phyloP scores from a whole-genome alignment of 2,113 vertebrate species.

The Sinocyclocheilus grahami region DNA sequence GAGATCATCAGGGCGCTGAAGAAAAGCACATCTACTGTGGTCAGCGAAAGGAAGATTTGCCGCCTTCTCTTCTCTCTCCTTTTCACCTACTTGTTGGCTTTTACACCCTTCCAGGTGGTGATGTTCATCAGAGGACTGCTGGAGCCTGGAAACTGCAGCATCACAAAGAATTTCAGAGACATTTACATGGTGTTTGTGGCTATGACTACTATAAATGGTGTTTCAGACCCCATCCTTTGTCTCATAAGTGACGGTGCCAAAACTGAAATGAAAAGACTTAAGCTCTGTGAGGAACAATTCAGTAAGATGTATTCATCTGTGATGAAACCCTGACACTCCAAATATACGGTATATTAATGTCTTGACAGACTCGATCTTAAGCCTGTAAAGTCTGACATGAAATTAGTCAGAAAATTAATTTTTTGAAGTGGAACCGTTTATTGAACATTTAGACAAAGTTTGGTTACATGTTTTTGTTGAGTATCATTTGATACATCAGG shows the following conservation, averaged over 20 bases:
- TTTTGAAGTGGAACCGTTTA: too few relatives aligned
- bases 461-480: too few relatives aligned
- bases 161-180: slow-evolving; percentile 74
- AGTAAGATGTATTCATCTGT: background rate
- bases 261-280: slow-evolving; percentile 46
- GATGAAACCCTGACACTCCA: background rate
- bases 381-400: too few relatives aligned
- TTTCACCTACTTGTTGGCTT: slow-evolving; percentile 83
- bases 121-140: slow-evolving; percentile 80
- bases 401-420: too few relatives aligned
- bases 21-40: slow-evolving; percentile 77
- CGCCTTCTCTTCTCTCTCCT: slow-evolving; percentile 79
- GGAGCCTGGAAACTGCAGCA: slow-evolving; percentile 68
- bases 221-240: slow-evolving; percentile 83
- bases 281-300: background rate
- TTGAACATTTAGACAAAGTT: background rate
- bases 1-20: slow-evolving; percentile 78
- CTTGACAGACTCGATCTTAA: background rate
- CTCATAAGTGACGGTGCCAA: slow-evolving; percentile 77
- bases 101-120: slow-evolving; percentile 82
- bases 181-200: slow-evolving; percentile 80
- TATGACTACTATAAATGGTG: slow-evolving; percentile 83
- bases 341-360: background rate
- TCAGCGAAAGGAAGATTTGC: slow-evolving; percentile 81
- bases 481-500: background rate